Percentiles rank a stretch among this genome's conserved stretches.
phyloP scores from a whole-genome alignment of 1,140 invertebrate species.

The Batillaria attramentaria region DNA sequence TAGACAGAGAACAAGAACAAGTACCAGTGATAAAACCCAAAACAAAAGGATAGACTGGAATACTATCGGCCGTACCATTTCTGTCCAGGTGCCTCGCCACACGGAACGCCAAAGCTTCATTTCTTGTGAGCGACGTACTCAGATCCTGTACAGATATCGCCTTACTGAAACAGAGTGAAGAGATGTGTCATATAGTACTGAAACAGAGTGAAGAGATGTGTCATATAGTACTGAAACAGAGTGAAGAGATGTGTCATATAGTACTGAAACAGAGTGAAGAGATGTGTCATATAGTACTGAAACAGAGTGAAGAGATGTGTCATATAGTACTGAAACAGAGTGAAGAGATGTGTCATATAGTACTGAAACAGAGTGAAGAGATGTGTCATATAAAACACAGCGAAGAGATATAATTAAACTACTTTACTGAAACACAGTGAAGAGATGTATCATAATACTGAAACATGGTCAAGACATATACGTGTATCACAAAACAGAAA shows the following conservation, averaged over 20 bases:
- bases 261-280: background rate
- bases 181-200: background rate
- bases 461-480: too few relatives aligned
- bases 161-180: background rate
- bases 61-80: background rate
- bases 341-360: background rate
- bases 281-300: background rate
- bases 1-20: background rate
- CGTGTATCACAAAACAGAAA: too few relatives aligned
- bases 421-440: too few relatives aligned
- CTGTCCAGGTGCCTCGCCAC: slow-evolving; percentile 2
- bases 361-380: too few relatives aligned
- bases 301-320: background rate
- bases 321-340: background rate
- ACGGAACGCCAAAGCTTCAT: background rate
- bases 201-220: background rate
- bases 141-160: background rate
- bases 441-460: too few relatives aligned
- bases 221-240: background rate
- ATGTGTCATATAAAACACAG: too few relatives aligned
- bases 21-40: too few relatives aligned
- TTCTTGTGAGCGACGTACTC: background rate
- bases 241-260: background rate
- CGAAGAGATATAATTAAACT: too few relatives aligned
- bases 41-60: background rate